phyloP scores from a whole-genome alignment of 1,140 invertebrate species.

The Anadara kagoshimensis region DNA sequence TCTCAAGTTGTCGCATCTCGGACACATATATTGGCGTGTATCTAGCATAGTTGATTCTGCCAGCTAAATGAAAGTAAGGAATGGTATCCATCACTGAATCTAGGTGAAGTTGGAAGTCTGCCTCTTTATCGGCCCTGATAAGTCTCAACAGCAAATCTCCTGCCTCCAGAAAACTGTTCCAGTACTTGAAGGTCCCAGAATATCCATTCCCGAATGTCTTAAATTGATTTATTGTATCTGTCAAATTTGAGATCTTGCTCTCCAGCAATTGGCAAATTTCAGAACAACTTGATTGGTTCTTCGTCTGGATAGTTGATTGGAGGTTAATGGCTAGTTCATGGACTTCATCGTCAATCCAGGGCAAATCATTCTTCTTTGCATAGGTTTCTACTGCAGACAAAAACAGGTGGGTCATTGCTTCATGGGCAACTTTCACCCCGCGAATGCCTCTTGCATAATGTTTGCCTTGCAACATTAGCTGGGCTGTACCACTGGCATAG shows the following conservation, averaged over 20 bases:
- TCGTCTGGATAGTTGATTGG: neutral
- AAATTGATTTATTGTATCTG: neutral
- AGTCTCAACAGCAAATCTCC: neutral
- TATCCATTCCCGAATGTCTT: neutral
- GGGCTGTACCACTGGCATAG: constrained; percentile 2
- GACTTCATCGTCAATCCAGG: neutral
- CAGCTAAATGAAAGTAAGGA: neutral
- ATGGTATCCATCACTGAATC: neutral
- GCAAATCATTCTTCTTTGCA: neutral
- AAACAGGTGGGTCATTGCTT: neutral
- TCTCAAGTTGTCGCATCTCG: neutral
- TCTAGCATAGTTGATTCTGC: neutral
- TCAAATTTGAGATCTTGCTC: neutral
- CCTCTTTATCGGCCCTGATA: neutral
- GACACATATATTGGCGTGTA: neutral
- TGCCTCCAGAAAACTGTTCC: constrained; percentile 4
- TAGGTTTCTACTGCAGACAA: neutral
- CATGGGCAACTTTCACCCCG: neutral
- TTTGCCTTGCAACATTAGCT: neutral
- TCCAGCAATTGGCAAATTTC: neutral
- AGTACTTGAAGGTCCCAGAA: constrained; percentile 7
- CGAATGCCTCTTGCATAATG: neutral
- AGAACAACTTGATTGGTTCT: neutral
- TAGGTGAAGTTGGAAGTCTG: neutral
- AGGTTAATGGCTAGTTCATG: neutral